Evolutionary conservation across 2,888 invertebrate genomes (phyloP).

Genomic region (Tricholauxania praeusta): DNA sequence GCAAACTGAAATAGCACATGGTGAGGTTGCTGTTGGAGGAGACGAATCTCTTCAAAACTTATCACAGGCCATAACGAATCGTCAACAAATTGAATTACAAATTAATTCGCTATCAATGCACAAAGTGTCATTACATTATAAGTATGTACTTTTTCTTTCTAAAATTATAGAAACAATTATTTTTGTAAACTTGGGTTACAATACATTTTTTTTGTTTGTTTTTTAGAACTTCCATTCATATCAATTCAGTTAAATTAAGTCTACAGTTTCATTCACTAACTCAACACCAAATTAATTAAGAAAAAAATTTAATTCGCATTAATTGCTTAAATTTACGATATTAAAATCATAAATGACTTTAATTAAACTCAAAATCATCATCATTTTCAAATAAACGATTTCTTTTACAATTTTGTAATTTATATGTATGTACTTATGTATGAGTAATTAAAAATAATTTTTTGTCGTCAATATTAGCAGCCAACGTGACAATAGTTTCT

Average conservation of each 20-base stretch:
- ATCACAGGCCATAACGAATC: constrained; percentile 80
- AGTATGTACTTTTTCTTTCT: constrained; percentile 34
- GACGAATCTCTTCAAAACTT: constrained; percentile 81
- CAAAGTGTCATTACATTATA: constrained; percentile 68
- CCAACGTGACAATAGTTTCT: constrained; percentile 56
- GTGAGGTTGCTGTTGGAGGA: constrained; percentile 57
- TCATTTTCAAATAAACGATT: no score
- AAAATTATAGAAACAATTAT: not conserved
- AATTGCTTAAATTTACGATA: no score
- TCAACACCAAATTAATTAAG: no score
- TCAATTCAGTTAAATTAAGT: no score
- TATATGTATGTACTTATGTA: not conserved
- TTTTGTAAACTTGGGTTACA: no score
- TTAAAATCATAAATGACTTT: no score
- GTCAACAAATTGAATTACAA: constrained; percentile 76
- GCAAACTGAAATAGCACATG: constrained; percentile 67
- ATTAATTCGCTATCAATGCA: constrained; percentile 60
- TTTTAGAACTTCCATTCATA: no score
- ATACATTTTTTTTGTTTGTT: no score
- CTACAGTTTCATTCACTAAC: no score
- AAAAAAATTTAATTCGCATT: no score
- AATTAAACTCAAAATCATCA: no score
- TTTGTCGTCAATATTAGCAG: constrained; percentile 5
- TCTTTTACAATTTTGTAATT: not conserved
- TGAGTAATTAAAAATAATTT: not conserved